phyloP scores from a whole-genome alignment of 2,888 invertebrate species.

The Prenolepis imparis region DNA sequence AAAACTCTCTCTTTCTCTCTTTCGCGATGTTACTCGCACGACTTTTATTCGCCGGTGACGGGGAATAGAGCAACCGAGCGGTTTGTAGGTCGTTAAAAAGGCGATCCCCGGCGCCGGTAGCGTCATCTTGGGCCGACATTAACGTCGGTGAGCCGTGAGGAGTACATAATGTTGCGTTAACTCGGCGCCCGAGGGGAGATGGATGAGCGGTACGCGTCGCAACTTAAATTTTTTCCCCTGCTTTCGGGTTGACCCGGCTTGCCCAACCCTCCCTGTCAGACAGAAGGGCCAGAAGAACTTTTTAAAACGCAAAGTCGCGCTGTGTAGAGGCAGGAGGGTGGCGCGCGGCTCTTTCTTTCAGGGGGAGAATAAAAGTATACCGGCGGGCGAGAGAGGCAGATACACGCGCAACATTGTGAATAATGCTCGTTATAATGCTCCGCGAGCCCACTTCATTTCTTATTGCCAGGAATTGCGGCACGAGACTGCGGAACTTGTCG shows the following conservation, averaged over 20 bases:
- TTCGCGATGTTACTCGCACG: neutral
- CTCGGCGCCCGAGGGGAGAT: slow-evolving; percentile 74
- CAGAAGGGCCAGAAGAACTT: slow-evolving; percentile 54
- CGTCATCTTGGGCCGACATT: slow-evolving; percentile 64
- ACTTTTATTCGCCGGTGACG: slow-evolving; percentile 52
- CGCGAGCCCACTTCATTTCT: slow-evolving; percentile 72
- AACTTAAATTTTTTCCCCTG: slow-evolving; percentile 78
- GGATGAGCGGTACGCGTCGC: slow-evolving; percentile 80
- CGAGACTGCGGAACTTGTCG: slow-evolving; percentile 67
- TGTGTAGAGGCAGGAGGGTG: slow-evolving; percentile 43
- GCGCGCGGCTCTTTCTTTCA: slow-evolving; percentile 7
- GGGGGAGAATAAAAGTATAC: slow-evolving; percentile 23
- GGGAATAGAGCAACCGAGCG: slow-evolving; percentile 24
- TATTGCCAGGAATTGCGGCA: slow-evolving; percentile 66
- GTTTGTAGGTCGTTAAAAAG: slow-evolving; percentile 69
- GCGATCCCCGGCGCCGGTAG: slow-evolving; percentile 57
- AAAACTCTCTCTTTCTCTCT: slow-evolving; percentile 17
- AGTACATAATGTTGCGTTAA: slow-evolving; percentile 79
- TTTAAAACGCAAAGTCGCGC: slow-evolving; percentile 65
- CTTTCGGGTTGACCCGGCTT: slow-evolving; percentile 30
- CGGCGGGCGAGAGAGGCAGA: slow-evolving; percentile 47
- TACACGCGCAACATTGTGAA: slow-evolving; percentile 81
- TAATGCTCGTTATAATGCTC: slow-evolving; percentile 78
- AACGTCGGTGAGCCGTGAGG: slow-evolving; percentile 67
- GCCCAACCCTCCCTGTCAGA: slow-evolving; percentile 6